Evolutionary conservation across 1,140 invertebrate genomes (phyloP).

Genomic region (Polyergus mexicanus): DNA sequence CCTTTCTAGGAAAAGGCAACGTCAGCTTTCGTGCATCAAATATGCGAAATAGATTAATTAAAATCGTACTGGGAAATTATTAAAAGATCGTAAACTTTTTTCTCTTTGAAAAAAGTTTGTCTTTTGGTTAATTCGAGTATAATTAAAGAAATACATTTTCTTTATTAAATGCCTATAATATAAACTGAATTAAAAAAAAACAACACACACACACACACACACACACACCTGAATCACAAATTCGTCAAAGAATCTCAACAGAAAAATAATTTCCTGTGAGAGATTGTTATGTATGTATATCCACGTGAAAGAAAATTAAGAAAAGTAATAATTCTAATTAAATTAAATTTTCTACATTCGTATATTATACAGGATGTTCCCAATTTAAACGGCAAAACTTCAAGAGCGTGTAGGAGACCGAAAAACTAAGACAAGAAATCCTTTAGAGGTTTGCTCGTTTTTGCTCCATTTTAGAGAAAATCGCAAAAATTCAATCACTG

Average conservation of each 20-base stretch:
- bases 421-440: too few species aligned
- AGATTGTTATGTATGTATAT: too few species aligned
- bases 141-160: not conserved
- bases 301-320: too few species aligned
- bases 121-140: not conserved
- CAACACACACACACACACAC: too few species aligned
- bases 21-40: constrained; percentile 13
- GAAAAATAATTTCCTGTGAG: too few species aligned
- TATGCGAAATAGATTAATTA: constrained; percentile 9
- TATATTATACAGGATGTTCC: too few species aligned
- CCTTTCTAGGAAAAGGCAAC: constrained; percentile 34
- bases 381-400: too few species aligned
- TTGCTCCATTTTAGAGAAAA: too few species aligned
- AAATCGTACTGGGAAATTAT: not conserved
- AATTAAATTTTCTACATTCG: not conserved
- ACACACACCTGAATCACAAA: not conserved
- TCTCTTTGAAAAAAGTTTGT: not conserved
- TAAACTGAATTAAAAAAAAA: too few species aligned
- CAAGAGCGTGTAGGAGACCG: too few species aligned
- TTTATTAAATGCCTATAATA: not conserved
- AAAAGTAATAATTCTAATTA: not conserved
- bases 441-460: too few species aligned
- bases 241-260: not conserved
- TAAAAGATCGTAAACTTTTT: not conserved
- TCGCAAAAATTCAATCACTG: too few species aligned